Evolutionary conservation across 2,113 vertebrate species (phyloP).

Genomic region (Paraplagusia blochii): DNA sequence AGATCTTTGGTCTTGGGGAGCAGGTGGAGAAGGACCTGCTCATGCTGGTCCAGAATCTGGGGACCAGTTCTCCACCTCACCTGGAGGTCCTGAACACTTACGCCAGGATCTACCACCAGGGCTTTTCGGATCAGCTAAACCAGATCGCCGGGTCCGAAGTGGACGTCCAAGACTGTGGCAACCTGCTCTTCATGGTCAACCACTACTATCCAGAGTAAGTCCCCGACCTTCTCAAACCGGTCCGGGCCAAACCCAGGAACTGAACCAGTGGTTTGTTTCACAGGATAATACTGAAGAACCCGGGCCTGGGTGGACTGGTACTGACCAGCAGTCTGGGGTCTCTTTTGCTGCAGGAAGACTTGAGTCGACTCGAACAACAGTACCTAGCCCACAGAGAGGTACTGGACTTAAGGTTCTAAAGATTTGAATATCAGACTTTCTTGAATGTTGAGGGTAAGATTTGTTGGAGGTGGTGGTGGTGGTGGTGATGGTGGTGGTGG

Average conservation of each 20-base stretch:
- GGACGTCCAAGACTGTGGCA: constrained; percentile 73
- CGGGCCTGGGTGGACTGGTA: constrained; percentile 70
- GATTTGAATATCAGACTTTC: too few species aligned
- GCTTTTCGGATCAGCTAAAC: constrained; percentile 71
- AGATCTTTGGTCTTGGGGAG: constrained; percentile 75
- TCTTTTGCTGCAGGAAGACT: constrained; percentile 72
- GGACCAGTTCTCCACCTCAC: constrained; percentile 77
- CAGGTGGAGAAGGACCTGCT: constrained; percentile 82
- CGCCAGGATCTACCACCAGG: constrained; percentile 78
- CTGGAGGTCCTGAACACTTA: constrained; percentile 80
- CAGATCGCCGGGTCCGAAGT: constrained; percentile 62
- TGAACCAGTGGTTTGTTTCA: too few species aligned
- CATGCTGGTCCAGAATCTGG: constrained; percentile 70
- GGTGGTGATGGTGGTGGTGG: too few species aligned
- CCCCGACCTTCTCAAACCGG: too few species aligned
- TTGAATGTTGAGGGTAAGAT: too few species aligned
- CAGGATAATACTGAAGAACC: constrained; percentile 80
- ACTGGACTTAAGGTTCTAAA: not conserved
- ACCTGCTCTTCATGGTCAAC: constrained; percentile 83
- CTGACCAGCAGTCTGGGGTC: constrained; percentile 71
- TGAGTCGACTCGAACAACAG: constrained; percentile 72
- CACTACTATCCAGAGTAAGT: constrained; percentile 76
- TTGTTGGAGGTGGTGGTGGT: too few species aligned
- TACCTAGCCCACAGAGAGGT: constrained; percentile 81
- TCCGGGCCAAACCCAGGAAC: too few species aligned